Conservation (phyloP, 2,797 vertebrate genomes). For the Furcifer pardalis region DNA sequence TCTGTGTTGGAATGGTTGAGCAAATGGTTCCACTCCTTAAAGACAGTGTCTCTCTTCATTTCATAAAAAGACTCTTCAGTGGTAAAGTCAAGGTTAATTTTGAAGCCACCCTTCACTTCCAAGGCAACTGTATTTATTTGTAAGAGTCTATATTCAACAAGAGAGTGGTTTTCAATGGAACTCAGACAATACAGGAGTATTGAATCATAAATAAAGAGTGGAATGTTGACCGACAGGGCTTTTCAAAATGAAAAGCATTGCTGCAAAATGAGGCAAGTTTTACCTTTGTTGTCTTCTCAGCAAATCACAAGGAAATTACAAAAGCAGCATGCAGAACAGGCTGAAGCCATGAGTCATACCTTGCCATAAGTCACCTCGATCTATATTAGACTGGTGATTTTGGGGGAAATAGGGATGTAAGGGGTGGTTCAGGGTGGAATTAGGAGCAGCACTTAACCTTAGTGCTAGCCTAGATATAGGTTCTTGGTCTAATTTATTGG, state of each 20-base stretch:
- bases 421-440: not conserved
- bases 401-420: constrained; percentile 14
- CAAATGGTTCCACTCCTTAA: constrained; percentile 61
- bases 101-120: constrained; percentile 59
- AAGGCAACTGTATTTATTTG: constrained; percentile 51
- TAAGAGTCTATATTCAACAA: constrained; percentile 47
- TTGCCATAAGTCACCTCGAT: constrained; percentile 29
- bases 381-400: constrained; percentile 22
- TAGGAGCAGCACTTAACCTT: not conserved
- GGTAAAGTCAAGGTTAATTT: constrained; percentile 60
- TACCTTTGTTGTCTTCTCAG: constrained; percentile 38
- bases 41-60: constrained; percentile 59
- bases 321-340: constrained; percentile 31
- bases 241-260: constrained; percentile 43
- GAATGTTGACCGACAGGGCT: constrained; percentile 38
- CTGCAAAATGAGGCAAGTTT: constrained; percentile 46
- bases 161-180: constrained; percentile 50
- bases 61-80: constrained; percentile 36
- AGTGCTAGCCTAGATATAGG: not conserved
- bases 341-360: constrained; percentile 40
- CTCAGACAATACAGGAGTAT: constrained; percentile 46
- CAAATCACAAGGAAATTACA: constrained; percentile 48
- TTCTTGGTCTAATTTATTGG: not conserved
- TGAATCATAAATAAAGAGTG: constrained; percentile 47
- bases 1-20: constrained; percentile 56